Percentiles rank a stretch among this genome's conserved stretches.
Evolutionary conservation across 2,113 vertebrate genomes (phyloP).

Genomic region (Malurus cyaneus): DNA sequence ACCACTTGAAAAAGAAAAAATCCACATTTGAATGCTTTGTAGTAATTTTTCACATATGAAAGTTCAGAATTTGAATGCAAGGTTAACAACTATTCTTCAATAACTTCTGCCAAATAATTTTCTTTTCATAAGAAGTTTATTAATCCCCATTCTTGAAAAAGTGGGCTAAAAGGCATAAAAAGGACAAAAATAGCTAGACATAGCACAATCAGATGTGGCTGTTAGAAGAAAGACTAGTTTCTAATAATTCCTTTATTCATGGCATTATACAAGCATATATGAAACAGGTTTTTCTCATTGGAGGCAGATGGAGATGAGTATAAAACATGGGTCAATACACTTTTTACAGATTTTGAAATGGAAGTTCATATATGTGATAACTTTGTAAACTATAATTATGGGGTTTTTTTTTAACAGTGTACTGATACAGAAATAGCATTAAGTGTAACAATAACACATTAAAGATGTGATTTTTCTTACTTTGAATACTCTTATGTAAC

Average conservation of each 20-base stretch:
- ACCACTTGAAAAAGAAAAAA: neutral
- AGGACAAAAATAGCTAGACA: neutral
- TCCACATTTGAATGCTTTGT: neutral
- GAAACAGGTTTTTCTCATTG: neutral
- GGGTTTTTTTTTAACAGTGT: neutral
- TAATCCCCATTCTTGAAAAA: neutral
- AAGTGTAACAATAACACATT: neutral
- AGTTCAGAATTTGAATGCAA: neutral
- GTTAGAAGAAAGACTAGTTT: neutral
- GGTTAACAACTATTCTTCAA: neutral
- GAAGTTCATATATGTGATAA: too few relatives aligned
- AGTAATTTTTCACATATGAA: neutral
- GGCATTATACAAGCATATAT: neutral
- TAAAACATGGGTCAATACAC: neutral
- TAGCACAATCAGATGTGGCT: neutral
- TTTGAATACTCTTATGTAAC: neutral
- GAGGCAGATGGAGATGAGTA: rapidly evolving
- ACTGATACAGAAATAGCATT: neutral
- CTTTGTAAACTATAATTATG: rapidly evolving
- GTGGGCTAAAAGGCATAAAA: neutral
- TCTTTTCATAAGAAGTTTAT: neutral
- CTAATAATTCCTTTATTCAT: neutral
- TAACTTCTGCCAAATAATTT: neutral
- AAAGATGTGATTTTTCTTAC: neutral
- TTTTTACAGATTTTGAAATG: neutral